phyloP scores from a whole-genome alignment of 2,888 invertebrate species.

The Acanthosepion lycidas region DNA sequence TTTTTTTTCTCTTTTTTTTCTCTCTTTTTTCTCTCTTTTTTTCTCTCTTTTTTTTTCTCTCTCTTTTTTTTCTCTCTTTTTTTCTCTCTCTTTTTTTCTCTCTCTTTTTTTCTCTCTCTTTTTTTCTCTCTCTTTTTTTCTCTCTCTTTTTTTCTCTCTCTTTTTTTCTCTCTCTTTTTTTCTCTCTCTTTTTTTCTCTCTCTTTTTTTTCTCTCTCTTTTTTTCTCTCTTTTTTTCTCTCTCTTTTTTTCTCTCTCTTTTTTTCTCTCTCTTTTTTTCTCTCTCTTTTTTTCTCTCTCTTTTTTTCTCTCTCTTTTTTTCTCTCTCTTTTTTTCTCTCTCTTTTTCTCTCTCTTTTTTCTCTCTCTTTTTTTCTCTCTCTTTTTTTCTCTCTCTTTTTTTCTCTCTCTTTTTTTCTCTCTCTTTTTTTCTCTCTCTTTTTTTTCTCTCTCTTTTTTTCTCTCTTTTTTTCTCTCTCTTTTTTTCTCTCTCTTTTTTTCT shows the following conservation, averaged over 20 bases:
- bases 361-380: rapidly evolving
- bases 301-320: no score
- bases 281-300: not conserved
- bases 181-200: not conserved
- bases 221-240: rapidly evolving
- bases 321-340: not conserved
- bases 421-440: not conserved
- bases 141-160: no score
- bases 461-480: not conserved
- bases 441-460: not conserved
- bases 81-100: rapidly evolving
- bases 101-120: rapidly evolving
- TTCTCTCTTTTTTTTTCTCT: not conserved
- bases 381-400: not conserved
- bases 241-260: not conserved
- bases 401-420: not conserved
- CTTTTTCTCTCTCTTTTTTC: not conserved
- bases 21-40: rapidly evolving
- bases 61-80: not conserved
- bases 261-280: not conserved
- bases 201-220: not conserved
- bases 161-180: not conserved
- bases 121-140: not conserved
- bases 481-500: not conserved
- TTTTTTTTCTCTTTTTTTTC: not conserved